Percentiles rank a stretch among this genome's conserved stretches.
Evolutionary conservation across 2,888 invertebrate genomes (phyloP).

Genomic region (Dicyrtomina minuta): DNA sequence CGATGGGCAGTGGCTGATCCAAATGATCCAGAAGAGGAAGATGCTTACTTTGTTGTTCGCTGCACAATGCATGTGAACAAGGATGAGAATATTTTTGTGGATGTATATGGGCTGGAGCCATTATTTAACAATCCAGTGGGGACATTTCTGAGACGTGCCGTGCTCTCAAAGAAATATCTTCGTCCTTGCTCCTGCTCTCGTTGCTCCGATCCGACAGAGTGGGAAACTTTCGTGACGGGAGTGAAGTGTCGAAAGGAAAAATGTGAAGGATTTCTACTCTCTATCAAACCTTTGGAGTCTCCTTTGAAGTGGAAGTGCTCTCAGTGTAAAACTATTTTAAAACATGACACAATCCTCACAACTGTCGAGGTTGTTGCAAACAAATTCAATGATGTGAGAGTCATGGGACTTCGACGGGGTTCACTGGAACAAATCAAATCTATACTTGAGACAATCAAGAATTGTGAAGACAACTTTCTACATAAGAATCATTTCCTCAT

Average conservation of each 20-base stretch:
- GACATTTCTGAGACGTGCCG: conserved; percentile 4
- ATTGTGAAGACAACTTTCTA: neutral
- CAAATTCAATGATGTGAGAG: neutral
- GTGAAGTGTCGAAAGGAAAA: conserved; percentile 10
- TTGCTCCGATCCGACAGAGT: conserved; percentile 13
- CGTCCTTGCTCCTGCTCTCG: conserved; percentile 17
- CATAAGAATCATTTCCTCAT: conserved; percentile 11
- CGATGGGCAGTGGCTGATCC: conserved; percentile 22
- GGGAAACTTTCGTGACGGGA: conserved; percentile 11
- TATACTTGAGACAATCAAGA: neutral
- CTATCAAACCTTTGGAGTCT: neutral
- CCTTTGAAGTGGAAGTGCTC: conserved; percentile 3
- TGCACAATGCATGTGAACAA: conserved; percentile 11
- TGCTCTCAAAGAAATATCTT: conserved; percentile 4
- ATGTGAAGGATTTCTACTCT: conserved; percentile 2
- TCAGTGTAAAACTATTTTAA: neutral
- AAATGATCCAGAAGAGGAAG: conserved; percentile 20
- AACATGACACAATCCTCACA: neutral
- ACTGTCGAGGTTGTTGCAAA: neutral
- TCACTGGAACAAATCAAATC: neutral
- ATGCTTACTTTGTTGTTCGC: conserved; percentile 10
- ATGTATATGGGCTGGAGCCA: conserved; percentile 10
- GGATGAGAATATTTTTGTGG: conserved; percentile 20
- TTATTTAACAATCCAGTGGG: conserved; percentile 18
- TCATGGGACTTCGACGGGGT: neutral